phyloP scores from a whole-genome alignment of 2,113 vertebrate genomes.

The Ochotona princeps region DNA sequence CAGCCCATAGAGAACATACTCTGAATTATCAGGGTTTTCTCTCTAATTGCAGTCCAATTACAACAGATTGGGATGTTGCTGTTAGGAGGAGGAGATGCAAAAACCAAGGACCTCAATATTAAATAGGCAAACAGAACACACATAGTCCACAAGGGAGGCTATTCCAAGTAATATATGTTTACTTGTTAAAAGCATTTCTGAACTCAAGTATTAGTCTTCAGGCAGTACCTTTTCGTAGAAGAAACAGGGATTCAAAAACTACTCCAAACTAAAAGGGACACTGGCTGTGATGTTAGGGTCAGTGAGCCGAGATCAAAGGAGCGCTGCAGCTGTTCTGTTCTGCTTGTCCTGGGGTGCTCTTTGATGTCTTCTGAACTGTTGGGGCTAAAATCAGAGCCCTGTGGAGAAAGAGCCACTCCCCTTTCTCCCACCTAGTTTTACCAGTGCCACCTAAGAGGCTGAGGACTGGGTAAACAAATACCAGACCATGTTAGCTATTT shows the following conservation, averaged over 20 bases:
- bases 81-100: background rate
- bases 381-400: conserved; percentile 64
- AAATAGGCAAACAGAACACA: background rate
- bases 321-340: conserved; percentile 67
- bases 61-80: background rate
- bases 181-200: background rate
- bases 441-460: background rate
- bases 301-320: conserved; percentile 76
- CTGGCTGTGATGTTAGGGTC: conserved; percentile 59
- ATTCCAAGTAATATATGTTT: background rate
- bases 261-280: conserved; percentile 27
- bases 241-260: conserved; percentile 24
- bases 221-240: conserved; percentile 29
- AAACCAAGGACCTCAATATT: background rate
- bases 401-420: conserved; percentile 60
- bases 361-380: conserved; percentile 78
- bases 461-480: conserved; percentile 23
- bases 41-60: conserved; percentile 28
- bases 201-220: background rate
- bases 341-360: conserved; percentile 60
- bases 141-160: background rate
- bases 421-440: conserved; percentile 45
- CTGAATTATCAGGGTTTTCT: conserved; percentile 19
- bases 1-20: background rate
- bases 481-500: background rate